A percentile compares a stretch with the other conserved stretches of the same genome.
phyloP scores from a whole-genome alignment of 1,140 invertebrate genomes.

The Tenebrio molitor region DNA sequence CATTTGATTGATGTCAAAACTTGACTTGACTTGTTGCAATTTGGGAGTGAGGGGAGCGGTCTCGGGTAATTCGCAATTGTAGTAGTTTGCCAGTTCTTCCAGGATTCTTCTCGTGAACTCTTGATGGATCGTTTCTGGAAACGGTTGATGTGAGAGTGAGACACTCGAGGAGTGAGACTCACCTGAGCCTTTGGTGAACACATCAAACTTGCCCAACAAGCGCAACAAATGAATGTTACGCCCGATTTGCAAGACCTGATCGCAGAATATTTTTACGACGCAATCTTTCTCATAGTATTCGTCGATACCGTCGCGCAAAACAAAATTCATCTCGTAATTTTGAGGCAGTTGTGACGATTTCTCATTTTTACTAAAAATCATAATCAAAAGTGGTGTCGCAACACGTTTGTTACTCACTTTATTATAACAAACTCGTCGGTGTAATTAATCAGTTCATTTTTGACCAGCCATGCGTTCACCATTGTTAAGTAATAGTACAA shows the following conservation, averaged over 20 bases:
- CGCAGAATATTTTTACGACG: slow-evolving; percentile 57
- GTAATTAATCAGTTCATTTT: slow-evolving; percentile 70
- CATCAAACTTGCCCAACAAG: slow-evolving; percentile 57
- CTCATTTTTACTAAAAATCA: slow-evolving; percentile 14
- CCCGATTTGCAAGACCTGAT: slow-evolving; percentile 60
- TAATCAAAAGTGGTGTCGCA: neutral
- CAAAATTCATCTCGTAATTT: slow-evolving; percentile 51
- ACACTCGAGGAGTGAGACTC: neutral
- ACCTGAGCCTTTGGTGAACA: slow-evolving; percentile 54
- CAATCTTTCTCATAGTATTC: slow-evolving; percentile 47
- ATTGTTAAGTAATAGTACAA: slow-evolving; percentile 70
- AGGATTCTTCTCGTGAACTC: slow-evolving; percentile 57
- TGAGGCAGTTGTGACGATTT: neutral
- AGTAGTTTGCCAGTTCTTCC: slow-evolving; percentile 46
- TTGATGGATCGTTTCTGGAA: slow-evolving; percentile 59
- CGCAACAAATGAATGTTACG: slow-evolving; percentile 61
- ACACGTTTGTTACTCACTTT: too few relatives aligned
- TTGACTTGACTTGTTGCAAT: slow-evolving; percentile 39
- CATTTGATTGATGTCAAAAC: slow-evolving; percentile 47
- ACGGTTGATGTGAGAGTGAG: neutral
- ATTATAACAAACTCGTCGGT: slow-evolving; percentile 70
- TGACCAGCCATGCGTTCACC: slow-evolving; percentile 70
- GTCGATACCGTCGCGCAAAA: slow-evolving; percentile 42
- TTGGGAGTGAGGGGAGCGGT: neutral
- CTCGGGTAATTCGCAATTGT: neutral